Base-by-base conservation (phyloP, 2,113 vertebrate species). In the Nibea albiflora region DNA sequence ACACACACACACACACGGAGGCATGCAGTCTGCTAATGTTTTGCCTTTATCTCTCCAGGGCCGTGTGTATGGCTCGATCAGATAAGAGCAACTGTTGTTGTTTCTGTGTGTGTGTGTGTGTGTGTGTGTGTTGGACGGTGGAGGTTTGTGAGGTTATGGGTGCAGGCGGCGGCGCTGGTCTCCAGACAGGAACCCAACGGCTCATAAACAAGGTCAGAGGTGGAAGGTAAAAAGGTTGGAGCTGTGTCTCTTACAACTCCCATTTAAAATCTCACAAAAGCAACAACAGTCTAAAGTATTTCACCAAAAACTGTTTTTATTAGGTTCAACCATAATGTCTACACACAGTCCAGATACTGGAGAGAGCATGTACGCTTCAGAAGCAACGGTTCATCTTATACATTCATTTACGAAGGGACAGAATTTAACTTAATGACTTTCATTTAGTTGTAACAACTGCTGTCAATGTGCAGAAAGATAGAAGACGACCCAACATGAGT, bases 281-380 rank as follows among this genome's bases (percentile, higher is more conserved):
- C 5, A 60, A 56, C 9, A 65, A 57, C 44, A 26, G 24, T 26
- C 24, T 17, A 60, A 10, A 11, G 7, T 24, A 20, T 31, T 35
- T 53, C 20, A 31, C 2, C 31, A n/a, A 72, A 68, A 49, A 71
- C 20, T 4, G 1, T 39, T 76, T 90, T 90, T 78, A 87, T 90
- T 88, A 64, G 64, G 24, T 47, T 70, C 49, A 67, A 68, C 17
- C 28, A 54, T 12, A 14, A 42, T 8, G 54, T 80, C 50, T 22
- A 14, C 84, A 82, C 65, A 85, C 35, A 79, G 89, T 95, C 96
- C 96, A 96, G 96, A 96, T 95, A 93, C 96, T 95, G 95, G 96
- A 96, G 94, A 88, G 92, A 94, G 94, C 93, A 93, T 81, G 63
- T 67, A 42, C 61, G 91, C 90, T 83, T 89, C 87, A 79, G 31